These are phyloP conservation scores for Papilio elwesi DNA, from an alignment of 2,888 invertebrate species.

Conservation along the genomic window DNA sequence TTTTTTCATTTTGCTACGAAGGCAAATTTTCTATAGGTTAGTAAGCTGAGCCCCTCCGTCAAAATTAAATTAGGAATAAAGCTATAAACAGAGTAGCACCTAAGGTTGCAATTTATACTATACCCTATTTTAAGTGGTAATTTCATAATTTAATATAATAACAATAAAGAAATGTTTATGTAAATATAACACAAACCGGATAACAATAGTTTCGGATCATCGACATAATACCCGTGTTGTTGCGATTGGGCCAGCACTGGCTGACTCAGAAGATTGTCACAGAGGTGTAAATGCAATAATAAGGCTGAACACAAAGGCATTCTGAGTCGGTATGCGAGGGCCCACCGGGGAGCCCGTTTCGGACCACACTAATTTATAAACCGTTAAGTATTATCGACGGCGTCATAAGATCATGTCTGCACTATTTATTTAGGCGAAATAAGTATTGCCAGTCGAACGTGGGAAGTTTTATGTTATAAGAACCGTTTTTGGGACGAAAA, in stretches of 20 bases:
- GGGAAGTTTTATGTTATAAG: slow-evolving; percentile 36
- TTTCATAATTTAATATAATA: too few species aligned
- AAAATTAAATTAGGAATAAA: neutral
- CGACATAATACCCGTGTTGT: slow-evolving; percentile 19
- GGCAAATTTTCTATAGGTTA: too few species aligned
- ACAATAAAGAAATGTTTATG: neutral
- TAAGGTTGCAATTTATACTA: too few species aligned
- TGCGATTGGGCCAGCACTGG: neutral
- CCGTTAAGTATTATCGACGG: slow-evolving; percentile 70
- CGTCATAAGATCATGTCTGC: slow-evolving; percentile 60
- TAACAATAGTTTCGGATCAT: slow-evolving; percentile 52
- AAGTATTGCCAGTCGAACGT: slow-evolving; percentile 54
- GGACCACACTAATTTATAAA: slow-evolving; percentile 46
- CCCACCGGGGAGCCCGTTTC: slow-evolving; percentile 45
- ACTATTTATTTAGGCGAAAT: slow-evolving; percentile 73
- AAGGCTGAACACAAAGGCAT: slow-evolving; percentile 62
- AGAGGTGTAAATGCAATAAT: slow-evolving; percentile 75
- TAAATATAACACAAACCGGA: slow-evolving; percentile 26
- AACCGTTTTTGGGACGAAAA: slow-evolving; percentile 27
- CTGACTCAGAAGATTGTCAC: slow-evolving; percentile 49
- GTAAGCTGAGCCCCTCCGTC: neutral
- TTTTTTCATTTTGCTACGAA: neutral
- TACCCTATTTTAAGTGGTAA: too few species aligned
- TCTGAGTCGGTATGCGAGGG: slow-evolving; percentile 46
- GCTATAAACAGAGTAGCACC: neutral